These are phyloP conservation scores for Chloroceryle aenea DNA, from an alignment of 2,113 vertebrate genomes.

Conservation along the genomic window DNA sequence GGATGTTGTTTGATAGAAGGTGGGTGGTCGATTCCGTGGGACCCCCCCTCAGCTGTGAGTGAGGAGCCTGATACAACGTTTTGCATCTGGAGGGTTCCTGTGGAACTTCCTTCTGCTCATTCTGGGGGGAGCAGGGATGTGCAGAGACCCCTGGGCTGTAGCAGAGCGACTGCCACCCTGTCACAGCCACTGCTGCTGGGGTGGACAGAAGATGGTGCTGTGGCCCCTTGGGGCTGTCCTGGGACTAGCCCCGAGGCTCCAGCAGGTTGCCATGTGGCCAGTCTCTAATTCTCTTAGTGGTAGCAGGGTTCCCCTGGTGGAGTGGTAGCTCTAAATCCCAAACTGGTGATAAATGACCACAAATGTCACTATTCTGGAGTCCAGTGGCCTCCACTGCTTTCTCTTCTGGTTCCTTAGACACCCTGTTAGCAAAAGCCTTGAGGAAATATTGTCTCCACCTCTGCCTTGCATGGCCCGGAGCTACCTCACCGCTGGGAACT, in stretches of 20 bases:
- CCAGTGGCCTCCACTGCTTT: neutral
- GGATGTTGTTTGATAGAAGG: neutral
- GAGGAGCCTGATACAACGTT: neutral
- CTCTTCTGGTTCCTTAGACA: neutral
- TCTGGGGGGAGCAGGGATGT: neutral
- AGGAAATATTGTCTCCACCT: neutral
- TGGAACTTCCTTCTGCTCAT: neutral
- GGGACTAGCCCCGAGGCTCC: neutral
- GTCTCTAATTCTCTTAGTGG: neutral
- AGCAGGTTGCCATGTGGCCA: neutral
- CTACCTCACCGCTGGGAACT: neutral
- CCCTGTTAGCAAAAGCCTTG: neutral
- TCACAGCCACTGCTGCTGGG: neutral
- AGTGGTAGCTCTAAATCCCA: neutral
- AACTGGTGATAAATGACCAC: neutral
- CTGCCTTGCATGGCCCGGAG: neutral
- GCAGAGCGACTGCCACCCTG: neutral
- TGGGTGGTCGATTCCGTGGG: fast-evolving
- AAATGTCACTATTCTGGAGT: neutral
- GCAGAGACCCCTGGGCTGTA: neutral
- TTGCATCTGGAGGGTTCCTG: neutral
- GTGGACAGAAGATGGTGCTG: neutral
- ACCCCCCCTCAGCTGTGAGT: neutral
- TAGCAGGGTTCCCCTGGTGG: neutral
- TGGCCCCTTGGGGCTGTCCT: neutral